Evolutionary conservation across 2,888 invertebrate genomes (phyloP).

Genomic region (Eustalomyia histrio): DNA sequence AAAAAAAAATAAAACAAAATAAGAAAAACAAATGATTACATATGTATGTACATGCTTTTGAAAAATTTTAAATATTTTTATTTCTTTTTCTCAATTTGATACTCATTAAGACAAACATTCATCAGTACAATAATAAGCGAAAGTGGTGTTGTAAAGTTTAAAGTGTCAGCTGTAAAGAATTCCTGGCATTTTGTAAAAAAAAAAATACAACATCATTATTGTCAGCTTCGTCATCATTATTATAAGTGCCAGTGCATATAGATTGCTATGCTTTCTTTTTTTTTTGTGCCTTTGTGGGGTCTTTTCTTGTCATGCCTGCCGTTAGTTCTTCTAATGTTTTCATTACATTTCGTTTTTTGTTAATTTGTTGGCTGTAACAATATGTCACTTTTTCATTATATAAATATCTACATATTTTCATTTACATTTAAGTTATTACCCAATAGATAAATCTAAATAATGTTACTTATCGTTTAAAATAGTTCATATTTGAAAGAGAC

Average conservation of each 20-base stretch:
- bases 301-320: conserved; percentile 16
- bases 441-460: conserved; percentile 55
- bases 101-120: conserved; percentile 20
- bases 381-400: conserved; percentile 35
- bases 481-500: not conserved
- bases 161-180: conserved; percentile 61
- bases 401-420: conserved; percentile 21
- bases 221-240: conserved; percentile 18
- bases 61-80: not conserved
- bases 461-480: conserved; percentile 21
- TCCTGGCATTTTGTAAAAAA: conserved; percentile 49
- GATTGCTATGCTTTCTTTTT: conserved; percentile 36
- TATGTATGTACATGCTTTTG: not conserved
- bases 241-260: not conserved
- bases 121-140: conserved; percentile 34
- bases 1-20: not conserved
- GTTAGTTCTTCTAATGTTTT: conserved; percentile 24
- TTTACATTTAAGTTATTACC: conserved; percentile 26
- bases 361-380: conserved; percentile 37
- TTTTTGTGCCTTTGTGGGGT: conserved; percentile 47
- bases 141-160: conserved; percentile 55
- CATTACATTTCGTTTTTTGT: conserved; percentile 1
- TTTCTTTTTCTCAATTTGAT: not conserved
- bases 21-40: not conserved
- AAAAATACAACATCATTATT: conserved; percentile 11